Evolutionary conservation across 1,140 invertebrate species (phyloP).

Genomic region (Drosophila rufa): DNA sequence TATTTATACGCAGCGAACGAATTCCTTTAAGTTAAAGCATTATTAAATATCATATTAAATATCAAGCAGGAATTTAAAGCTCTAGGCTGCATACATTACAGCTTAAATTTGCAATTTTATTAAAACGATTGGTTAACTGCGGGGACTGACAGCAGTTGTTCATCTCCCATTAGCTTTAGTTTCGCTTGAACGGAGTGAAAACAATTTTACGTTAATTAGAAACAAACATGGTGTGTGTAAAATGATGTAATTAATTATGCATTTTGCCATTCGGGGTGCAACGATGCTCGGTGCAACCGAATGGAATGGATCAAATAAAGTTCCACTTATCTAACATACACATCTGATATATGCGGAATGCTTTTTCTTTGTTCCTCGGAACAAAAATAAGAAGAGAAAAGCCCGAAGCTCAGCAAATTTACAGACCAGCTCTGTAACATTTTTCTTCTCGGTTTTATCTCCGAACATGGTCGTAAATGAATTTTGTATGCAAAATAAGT

Average conservation of each 20-base stretch:
- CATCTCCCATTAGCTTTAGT: conserved; percentile 26
- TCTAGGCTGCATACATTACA: conserved; percentile 14
- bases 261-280: conserved; percentile 26
- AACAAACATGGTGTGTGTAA: conserved; percentile 29
- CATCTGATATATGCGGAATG: conserved; percentile 25
- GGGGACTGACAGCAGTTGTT: conserved; percentile 11
- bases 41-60: conserved; percentile 19
- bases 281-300: not conserved
- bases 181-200: conserved; percentile 24
- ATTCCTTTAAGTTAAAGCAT: conserved; percentile 20
- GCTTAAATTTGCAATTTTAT: conserved; percentile 22
- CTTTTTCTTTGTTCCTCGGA: conserved; percentile 13
- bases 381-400: conserved; percentile 4
- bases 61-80: conserved; percentile 6
- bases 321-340: conserved; percentile 20
- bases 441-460: conserved; percentile 39
- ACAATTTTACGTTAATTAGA: conserved; percentile 51
- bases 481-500: conserved; percentile 52
- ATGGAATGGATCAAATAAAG: conserved; percentile 22
- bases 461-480: conserved; percentile 48
- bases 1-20: not conserved
- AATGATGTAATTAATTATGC: conserved; percentile 47
- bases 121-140: conserved; percentile 30
- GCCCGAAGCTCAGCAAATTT: conserved; percentile 19
- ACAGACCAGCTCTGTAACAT: conserved; percentile 16